Evolutionary conservation across 2,797 vertebrate genomes (phyloP), one percentile per base, ranked within the genome.

Genomic region (Bradypus variegatus): DNA sequence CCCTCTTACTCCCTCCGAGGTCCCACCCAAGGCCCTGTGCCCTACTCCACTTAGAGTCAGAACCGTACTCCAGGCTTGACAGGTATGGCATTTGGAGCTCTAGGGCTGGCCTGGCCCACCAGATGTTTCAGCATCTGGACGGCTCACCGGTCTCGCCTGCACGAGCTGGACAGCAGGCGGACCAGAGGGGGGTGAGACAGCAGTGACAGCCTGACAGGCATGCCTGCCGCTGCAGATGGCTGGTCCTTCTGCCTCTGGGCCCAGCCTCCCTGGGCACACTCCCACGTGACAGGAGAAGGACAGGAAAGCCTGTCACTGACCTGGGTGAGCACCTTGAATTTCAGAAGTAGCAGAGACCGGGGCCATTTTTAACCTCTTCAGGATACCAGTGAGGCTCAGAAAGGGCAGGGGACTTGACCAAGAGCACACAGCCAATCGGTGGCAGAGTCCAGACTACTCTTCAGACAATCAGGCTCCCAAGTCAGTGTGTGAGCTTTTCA

Each of bases 121-220:
- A 93, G 95, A 93, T 95, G 94, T 75, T 91, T 88, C 55, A 58
- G 86, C 95, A 93, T 90, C 94, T 96, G 95, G 89, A 60, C 88
- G 5, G 0, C 91, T 91, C 55, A 7, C 58, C 79, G 31, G 91
- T 45, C 53, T 58, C 80, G 72, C 87, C 62, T 31, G 48, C 53
- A 33, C 2, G 29, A 72, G 48, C 75, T 15, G 85, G 92, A 89
- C 90, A 94, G 92, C 92, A 95, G 94, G 92, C 82, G 60, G 72
- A 87, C 60, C 77, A 48, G 85, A 77, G 76, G 8, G 48, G 75
- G 76, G 31, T 33, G 55, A 78, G 91, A 55, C 10, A n/a, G 45
- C 58, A 79, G 87, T 55, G 94, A 89, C 92, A 86, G 93, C 38
- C 90, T 85, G 93, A 78, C 13, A 14, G 88, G 62, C 60, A 77